Evolutionary conservation across 2,888 invertebrate genomes (phyloP).

Genomic region (Galeruca laticollis): DNA sequence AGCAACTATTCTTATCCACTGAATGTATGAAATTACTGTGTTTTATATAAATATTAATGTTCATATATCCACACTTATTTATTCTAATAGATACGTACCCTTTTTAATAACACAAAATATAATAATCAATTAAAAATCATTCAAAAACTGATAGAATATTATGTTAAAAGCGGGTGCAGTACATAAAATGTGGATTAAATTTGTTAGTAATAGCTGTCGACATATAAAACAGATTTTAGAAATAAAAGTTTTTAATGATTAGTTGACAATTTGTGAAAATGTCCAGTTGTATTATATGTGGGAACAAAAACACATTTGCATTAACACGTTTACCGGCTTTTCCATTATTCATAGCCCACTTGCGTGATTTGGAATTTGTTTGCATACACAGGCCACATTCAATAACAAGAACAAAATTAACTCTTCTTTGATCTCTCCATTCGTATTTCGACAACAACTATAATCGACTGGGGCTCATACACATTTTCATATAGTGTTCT

Average conservation of each 20-base stretch:
- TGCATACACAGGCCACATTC: constrained; percentile 32
- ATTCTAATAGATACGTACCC: no score
- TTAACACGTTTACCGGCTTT: constrained; percentile 35
- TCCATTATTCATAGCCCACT: constrained; percentile 37
- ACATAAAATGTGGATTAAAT: constrained; percentile 6
- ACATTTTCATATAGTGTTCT: constrained; percentile 40
- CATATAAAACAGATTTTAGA: constrained; percentile 24
- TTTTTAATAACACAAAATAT: neutral
- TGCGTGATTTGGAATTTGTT: constrained; percentile 37
- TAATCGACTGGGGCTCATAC: constrained; percentile 38
- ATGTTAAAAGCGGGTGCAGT: neutral
- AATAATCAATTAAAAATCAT: neutral
- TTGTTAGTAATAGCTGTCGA: constrained; percentile 17
- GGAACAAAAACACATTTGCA: constrained; percentile 37
- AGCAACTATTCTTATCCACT: no score
- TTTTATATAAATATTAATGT: no score
- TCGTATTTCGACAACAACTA: constrained; percentile 41
- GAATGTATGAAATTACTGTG: no score
- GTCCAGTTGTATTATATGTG: constrained; percentile 19
- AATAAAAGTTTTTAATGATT: constrained; percentile 27
- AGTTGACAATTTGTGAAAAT: constrained; percentile 20
- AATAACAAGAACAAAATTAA: constrained; percentile 37
- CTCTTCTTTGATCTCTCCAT: constrained; percentile 38
- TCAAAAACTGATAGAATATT: neutral
- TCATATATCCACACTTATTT: no score